Conservation (phyloP, 1,140 invertebrate genomes). For the Carposina sasakii region DNA sequence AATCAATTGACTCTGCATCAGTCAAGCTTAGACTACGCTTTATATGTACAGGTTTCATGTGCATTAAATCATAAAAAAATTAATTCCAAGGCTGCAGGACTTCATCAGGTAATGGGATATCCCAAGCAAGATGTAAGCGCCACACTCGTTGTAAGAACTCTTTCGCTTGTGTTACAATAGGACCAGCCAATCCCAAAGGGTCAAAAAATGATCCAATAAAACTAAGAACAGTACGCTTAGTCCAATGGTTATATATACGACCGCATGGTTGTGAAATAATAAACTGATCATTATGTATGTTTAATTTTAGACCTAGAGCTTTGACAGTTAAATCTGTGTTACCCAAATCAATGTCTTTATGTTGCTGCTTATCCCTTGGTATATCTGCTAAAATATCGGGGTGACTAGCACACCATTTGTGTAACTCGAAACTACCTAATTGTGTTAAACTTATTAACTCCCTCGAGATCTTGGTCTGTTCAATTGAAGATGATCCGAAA, state of each 20-base stretch:
- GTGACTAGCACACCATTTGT: conserved; percentile 12
- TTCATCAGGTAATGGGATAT: conserved; percentile 6
- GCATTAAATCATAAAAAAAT: neutral
- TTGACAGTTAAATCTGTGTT: neutral
- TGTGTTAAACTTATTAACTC: neutral
- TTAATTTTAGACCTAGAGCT: conserved; percentile 5
- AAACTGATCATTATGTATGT: conserved; percentile 4
- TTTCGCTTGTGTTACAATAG: conserved; percentile 22
- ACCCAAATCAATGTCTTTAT: neutral
- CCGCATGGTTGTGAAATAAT: conserved; percentile 7
- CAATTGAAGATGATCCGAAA: neutral
- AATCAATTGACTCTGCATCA: neutral
- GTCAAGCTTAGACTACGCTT: neutral
- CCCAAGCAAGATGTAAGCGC: conserved; percentile 17
- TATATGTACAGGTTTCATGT: neutral
- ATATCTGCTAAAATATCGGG: conserved; percentile 3
- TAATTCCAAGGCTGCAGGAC: neutral
- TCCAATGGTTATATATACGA: neutral
- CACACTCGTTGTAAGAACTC: conserved; percentile 26
- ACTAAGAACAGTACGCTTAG: conserved; percentile 24
- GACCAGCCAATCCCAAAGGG: conserved; percentile 23
- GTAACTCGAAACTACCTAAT: conserved; percentile 6
- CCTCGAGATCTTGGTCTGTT: neutral
- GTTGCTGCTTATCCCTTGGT: neutral
- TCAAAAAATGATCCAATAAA: conserved; percentile 26